Evolutionary conservation across 1,140 invertebrate species (phyloP), one percentile per base, ranked within the genome.

Genomic region (Sitobion miscanthi): DNA sequence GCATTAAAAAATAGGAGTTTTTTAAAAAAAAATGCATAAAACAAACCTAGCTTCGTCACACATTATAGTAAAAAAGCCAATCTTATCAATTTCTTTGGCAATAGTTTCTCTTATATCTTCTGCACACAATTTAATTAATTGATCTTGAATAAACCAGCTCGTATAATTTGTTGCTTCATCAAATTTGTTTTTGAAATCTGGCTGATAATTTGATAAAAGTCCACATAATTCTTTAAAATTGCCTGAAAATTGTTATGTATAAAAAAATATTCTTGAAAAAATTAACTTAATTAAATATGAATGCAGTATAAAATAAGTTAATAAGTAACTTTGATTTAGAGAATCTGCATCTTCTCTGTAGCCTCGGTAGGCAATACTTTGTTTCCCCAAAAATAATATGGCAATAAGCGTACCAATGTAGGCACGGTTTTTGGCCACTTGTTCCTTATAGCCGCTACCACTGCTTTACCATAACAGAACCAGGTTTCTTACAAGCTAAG

Each of bases 381-480:
- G 62, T 69, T 69, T 69, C 62, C 25, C 62, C 62, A 69, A 69
- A 69, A 69, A 69, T 69, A 69, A 69, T 69, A 69, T 69, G 62
- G n/a, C 62, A 69, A 69, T 69, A 69, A 69, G 62, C 62, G 30
- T 69, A 69, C 62, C 62, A 69, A 69, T 69, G 7, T 69, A 69
- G 23, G 62, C n/a, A 69, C 62, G 62, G 62, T 69, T 69, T 69
- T 69, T 69, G 62, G 62, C 62, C 62, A 69, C 62, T 69, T 69
- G 62, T 69, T 69, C 62, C 11, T 69, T 69, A 69, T 69, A 69
- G 62, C 23, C 23, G 7, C 62, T 69, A 69, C 35, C 35, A 69
- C 62, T 69, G 62, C 62, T 69, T 69, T 69, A 69, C 62, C 62
- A 69, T 69, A 69, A 69, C 62, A 69, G 62, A 77, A 77, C 62